Percentiles rank a stretch among this genome's conserved stretches.
These are phyloP conservation scores for Garrulus glandarius DNA, from an alignment of 2,797 vertebrate species.

Conservation along the genomic window DNA sequence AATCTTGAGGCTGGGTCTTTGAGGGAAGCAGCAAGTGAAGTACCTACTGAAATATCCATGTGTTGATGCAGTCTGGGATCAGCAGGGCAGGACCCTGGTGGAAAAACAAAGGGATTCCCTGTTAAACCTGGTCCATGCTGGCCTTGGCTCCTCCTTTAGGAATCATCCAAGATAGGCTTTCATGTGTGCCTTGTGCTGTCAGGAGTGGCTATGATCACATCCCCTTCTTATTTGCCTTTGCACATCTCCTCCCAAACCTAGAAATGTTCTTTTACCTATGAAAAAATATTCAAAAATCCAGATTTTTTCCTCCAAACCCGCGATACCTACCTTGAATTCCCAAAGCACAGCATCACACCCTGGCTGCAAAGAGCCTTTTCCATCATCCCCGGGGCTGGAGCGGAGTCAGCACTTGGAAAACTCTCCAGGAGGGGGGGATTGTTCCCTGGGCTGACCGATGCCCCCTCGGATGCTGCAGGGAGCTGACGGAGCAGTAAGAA, in stretches of 20 bases:
- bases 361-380: background rate
- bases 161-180: background rate
- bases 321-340: background rate
- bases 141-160: background rate
- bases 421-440: background rate
- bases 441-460: background rate
- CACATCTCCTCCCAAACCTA: background rate
- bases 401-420: background rate
- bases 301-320: background rate
- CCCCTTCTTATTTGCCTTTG: background rate
- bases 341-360: background rate
- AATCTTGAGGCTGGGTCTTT: background rate
- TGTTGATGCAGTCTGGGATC: rapidly evolving
- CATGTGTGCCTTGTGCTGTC: rapidly evolving
- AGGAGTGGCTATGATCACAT: background rate
- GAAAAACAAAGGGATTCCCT: background rate
- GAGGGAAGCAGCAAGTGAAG: background rate
- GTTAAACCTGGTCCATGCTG: background rate
- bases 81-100: background rate
- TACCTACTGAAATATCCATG: background rate
- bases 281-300: background rate
- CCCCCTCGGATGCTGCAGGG: conserved; percentile 6
- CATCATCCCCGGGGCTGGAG: rapidly evolving
- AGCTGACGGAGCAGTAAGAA: conserved; percentile 42
- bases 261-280: too few relatives aligned